Conservation (phyloP, 2,113 vertebrate species). For the Coptodon bakossiorum region DNA sequence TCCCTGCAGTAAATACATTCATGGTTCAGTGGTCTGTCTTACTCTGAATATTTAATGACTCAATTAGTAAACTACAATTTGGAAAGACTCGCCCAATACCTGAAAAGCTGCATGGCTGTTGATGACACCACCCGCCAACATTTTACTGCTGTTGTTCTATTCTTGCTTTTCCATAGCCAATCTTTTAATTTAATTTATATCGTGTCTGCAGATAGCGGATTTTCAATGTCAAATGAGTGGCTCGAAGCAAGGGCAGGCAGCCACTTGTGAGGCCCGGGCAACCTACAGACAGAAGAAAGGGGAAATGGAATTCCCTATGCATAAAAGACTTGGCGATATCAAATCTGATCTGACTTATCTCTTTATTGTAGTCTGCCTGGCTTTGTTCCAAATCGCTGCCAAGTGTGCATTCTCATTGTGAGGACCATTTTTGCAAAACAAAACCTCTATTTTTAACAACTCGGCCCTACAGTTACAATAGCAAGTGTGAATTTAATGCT, state of each 20-base stretch:
- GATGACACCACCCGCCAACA: neutral
- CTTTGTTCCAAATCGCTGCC: slow-evolving; percentile 15
- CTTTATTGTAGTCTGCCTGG: slow-evolving; percentile 19
- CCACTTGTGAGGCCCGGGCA: slow-evolving; percentile 13
- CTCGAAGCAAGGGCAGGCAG: slow-evolving; percentile 39
- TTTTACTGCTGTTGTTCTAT: neutral
- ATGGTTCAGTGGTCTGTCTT: neutral
- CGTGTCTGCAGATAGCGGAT: neutral
- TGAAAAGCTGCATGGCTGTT: neutral
- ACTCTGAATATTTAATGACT: slow-evolving; percentile 27
- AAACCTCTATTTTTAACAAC: neutral
- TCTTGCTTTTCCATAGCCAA: neutral
- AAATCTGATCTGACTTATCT: slow-evolving; percentile 44
- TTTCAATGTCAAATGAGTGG: slow-evolving; percentile 52
- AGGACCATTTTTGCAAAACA: slow-evolving; percentile 1
- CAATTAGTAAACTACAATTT: neutral
- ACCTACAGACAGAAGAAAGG: slow-evolving; percentile 24
- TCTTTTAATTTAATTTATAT: slow-evolving; percentile 41
- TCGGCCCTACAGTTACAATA: neutral
- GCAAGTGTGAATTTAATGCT: neutral
- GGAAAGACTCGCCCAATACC: neutral
- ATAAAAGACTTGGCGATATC: slow-evolving; percentile 34
- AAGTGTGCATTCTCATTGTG: slow-evolving; percentile 21
- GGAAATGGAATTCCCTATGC: slow-evolving; percentile 35
- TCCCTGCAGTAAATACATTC: slow-evolving; percentile 11